Base-by-base conservation (phyloP, 2,888 invertebrate species). In the Odontothrips loti region DNA sequence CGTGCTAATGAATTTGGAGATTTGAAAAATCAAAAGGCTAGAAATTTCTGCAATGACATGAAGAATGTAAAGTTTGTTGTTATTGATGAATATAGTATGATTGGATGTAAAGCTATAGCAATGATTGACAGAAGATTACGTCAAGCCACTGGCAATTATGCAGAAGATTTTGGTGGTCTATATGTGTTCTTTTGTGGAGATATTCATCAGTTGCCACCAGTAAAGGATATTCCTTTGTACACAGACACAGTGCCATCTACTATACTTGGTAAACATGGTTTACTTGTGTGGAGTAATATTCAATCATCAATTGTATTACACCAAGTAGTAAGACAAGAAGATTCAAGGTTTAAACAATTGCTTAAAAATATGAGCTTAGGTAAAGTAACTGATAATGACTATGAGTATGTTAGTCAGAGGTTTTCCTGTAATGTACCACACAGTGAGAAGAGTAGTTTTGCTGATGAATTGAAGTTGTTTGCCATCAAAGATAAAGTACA, bases 241-340 rank as follows among this genome's bases (percentile, higher is more conserved):
- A 2, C 10, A n/a, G 20, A 4, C 1, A 2, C 1, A 12, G 9
- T n/a, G 1, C 2, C 1, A 2, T n/a, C 2, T n/a, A n/a, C 1
- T 10, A 1, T 1, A 2, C 1, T n/a, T 2, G 20, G 9, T 20
- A 2, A 2, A 9, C 10, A n/a, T n/a, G n/a, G 8, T 9, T 2
- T 2, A 63, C 0, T 63, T 1, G 63, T 8, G 8, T n/a, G 1
- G 1, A 1, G 8, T n/a, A 15, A 6, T 4, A 20, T 63, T n/a
- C 0, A 3, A 2, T 2, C 1, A 1, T 4, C n/a, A 2, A 10
- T 63, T 1, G 1, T 63, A 1, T n/a, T 63, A 12, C 17, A 17
- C 1, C 2, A 63, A 1, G 8, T 4, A n/a, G 2, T 2, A 1
- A 63, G 63, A 9, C 63, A 63, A 12, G 1, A 63, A 2, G n/a